Evolutionary conservation across 2,888 invertebrate species (phyloP).

Genomic region (Brenthis ino): DNA sequence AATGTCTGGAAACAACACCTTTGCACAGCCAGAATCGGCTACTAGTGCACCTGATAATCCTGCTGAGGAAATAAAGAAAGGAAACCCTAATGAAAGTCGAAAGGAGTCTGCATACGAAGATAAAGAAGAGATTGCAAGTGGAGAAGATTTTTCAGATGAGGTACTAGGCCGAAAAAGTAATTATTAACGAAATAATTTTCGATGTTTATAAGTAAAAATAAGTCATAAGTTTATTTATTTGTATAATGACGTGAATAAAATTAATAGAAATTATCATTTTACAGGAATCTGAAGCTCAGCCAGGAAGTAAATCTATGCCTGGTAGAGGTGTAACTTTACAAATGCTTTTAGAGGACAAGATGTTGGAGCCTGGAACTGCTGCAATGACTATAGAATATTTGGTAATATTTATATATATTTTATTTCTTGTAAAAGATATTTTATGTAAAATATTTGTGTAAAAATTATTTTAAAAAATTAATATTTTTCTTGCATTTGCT

Average conservation of each 20-base stretch:
- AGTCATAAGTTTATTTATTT: too few species aligned
- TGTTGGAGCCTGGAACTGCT: slow-evolving; percentile 91
- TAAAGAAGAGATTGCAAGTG: slow-evolving; percentile 72
- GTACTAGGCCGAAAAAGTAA: slow-evolving; percentile 43
- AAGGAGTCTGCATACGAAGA: slow-evolving; percentile 66
- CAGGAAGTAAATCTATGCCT: slow-evolving; percentile 76
- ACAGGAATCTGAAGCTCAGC: slow-evolving; percentile 74
- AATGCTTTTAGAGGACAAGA: slow-evolving; percentile 92
- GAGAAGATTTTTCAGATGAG: slow-evolving; percentile 77
- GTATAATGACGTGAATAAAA: too few species aligned
- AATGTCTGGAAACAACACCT: slow-evolving; percentile 65
- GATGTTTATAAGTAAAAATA: too few species aligned
- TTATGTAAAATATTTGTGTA: neutral
- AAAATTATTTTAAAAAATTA: neutral
- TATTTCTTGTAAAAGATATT: too few species aligned
- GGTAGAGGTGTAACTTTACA: slow-evolving; percentile 90
- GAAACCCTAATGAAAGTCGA: slow-evolving; percentile 54
- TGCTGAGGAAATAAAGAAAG: slow-evolving; percentile 56
- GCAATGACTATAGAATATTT: slow-evolving; percentile 95
- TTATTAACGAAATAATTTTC: too few species aligned
- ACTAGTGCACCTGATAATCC: slow-evolving; percentile 19
- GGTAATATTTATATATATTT: slow-evolving; percentile 69
- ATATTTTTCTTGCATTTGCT: neutral
- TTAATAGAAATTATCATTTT: slow-evolving; percentile 26
- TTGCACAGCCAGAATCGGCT: slow-evolving; percentile 26